Evolutionary conservation across 2,888 invertebrate genomes (phyloP).

Genomic region (Heliconius ismenius): DNA sequence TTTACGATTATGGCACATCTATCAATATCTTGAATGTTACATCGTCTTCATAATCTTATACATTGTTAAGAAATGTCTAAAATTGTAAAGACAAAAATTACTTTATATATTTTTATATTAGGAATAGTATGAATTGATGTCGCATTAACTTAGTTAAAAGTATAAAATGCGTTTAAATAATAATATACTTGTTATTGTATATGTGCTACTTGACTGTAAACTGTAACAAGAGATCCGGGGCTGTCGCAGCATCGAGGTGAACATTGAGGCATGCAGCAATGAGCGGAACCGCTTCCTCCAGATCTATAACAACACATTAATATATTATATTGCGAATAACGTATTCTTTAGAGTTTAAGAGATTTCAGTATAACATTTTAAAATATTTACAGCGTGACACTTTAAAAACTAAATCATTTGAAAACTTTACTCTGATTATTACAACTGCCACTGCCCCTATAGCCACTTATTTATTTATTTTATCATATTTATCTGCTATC

Average conservation of each 20-base stretch:
- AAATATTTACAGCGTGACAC: too few relatives aligned
- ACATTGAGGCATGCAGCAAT: slow-evolving; percentile 52
- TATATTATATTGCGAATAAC: background rate
- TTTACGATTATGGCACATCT: background rate
- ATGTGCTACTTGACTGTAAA: slow-evolving; percentile 82
- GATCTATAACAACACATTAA: slow-evolving; percentile 47
- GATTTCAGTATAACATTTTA: too few relatives aligned
- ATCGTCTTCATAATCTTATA: too few relatives aligned
- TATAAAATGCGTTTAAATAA: slow-evolving; percentile 14
- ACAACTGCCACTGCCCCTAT: too few relatives aligned
- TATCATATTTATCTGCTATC: background rate
- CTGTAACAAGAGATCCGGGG: slow-evolving; percentile 72
- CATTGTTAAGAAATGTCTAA: too few relatives aligned
- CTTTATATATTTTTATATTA: background rate
- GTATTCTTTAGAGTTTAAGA: background rate
- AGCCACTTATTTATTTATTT: too few relatives aligned
- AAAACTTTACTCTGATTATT: too few relatives aligned
- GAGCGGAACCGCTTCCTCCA: slow-evolving; percentile 52
- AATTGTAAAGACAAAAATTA: background rate
- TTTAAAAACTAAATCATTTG: too few relatives aligned
- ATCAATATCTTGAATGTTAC: too few relatives aligned
- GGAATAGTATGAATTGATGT: background rate
- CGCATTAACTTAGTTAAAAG: slow-evolving; percentile 18
- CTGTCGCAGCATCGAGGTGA: slow-evolving; percentile 51
- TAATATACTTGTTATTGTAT: slow-evolving; percentile 64